phyloP scores from a whole-genome alignment of 2,113 vertebrate species.

The Pao palembangensis region DNA sequence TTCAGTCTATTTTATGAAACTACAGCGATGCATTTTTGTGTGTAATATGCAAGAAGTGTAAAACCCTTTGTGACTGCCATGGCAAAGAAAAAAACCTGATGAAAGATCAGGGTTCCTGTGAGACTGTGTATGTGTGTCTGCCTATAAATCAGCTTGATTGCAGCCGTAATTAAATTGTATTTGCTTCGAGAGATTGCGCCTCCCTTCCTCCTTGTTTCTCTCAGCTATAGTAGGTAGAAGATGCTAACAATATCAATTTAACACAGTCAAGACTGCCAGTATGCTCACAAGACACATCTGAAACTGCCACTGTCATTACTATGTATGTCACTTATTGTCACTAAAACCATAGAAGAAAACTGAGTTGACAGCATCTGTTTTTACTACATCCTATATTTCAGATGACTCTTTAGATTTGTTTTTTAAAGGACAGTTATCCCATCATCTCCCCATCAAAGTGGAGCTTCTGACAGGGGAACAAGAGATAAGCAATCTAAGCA shows the following conservation, averaged over 20 bases:
- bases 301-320: background rate
- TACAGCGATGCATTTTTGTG: background rate
- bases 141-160: constrained; percentile 60
- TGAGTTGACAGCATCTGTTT: too few relatives aligned
- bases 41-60: background rate
- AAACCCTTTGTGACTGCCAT: constrained; percentile 7
- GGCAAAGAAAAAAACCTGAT: constrained; percentile 2
- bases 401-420: background rate
- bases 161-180: constrained; percentile 66
- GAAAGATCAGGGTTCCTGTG: constrained; percentile 9
- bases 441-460: constrained; percentile 21
- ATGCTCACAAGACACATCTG: constrained; percentile 3
- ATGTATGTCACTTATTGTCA: too few relatives aligned
- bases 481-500: constrained; percentile 34
- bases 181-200: constrained; percentile 43
- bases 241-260: constrained; percentile 14
- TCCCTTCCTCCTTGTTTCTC: constrained; percentile 5
- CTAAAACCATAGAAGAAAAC: too few relatives aligned
- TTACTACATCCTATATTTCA: too few relatives aligned
- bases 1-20: constrained; percentile 6
- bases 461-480: background rate
- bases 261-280: background rate
- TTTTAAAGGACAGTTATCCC: constrained; percentile 30
- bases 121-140: constrained; percentile 15
- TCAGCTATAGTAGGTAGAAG: constrained; percentile 16